phyloP scores from a whole-genome alignment of 2,888 invertebrate species.

The Campoletis raptor region DNA sequence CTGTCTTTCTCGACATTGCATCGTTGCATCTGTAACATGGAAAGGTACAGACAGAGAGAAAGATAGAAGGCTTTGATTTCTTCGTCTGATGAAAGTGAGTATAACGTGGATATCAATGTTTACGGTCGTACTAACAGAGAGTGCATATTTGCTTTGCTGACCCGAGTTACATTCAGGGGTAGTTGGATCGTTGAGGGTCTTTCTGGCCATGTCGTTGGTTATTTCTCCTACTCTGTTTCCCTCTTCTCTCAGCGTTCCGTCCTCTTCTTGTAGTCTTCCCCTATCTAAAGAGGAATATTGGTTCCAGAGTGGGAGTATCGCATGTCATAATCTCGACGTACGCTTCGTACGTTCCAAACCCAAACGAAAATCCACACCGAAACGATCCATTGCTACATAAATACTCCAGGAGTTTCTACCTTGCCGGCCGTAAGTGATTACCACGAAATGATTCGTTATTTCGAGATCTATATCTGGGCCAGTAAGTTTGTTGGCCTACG shows the following conservation, averaged over 20 bases:
- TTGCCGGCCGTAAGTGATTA: neutral
- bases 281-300: slow-evolving; percentile 47
- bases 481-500: neutral
- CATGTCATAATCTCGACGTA: slow-evolving; percentile 53
- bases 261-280: slow-evolving; percentile 13
- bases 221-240: slow-evolving; percentile 40
- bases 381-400: neutral
- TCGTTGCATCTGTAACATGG: slow-evolving; percentile 16
- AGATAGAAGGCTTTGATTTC: slow-evolving; percentile 42
- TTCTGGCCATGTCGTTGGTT: slow-evolving; percentile 38
- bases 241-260: neutral
- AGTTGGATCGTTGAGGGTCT: slow-evolving; percentile 55
- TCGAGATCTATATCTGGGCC: neutral
- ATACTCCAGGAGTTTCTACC: neutral
- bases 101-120: slow-evolving; percentile 78
- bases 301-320: slow-evolving; percentile 53
- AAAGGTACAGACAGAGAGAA: slow-evolving; percentile 27
- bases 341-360: too few relatives aligned
- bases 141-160: slow-evolving; percentile 80
- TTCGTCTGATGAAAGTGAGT: slow-evolving; percentile 59
- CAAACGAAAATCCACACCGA: slow-evolving; percentile 17
- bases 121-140: slow-evolving; percentile 79
- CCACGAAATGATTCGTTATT: neutral
- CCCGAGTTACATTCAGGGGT: slow-evolving; percentile 74
- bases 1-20: slow-evolving; percentile 34